Percentiles rank a stretch among this genome's conserved stretches.
Conservation (phyloP, 2,797 vertebrate genomes). For the Parotocinclus haroldoi region DNA sequence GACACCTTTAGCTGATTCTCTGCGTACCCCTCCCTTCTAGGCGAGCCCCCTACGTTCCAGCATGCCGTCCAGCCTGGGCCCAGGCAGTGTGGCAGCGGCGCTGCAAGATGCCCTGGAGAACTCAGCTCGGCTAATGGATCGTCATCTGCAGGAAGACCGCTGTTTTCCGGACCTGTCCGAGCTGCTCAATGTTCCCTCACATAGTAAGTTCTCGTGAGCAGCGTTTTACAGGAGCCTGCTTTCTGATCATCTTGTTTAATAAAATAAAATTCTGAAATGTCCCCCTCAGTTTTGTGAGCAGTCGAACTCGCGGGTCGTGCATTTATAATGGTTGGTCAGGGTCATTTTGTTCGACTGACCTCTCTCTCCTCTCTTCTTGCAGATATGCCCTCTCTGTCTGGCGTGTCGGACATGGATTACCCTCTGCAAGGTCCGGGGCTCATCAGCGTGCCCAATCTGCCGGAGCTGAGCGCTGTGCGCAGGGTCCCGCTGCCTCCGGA, state of each 20-base stretch:
- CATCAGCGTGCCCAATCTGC: constrained; percentile 85
- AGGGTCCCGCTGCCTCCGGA: constrained; percentile 93
- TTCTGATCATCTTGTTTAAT: no score
- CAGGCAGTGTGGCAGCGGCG: constrained; percentile 67
- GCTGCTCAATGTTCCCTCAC: constrained; percentile 81
- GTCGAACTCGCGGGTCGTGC: no score
- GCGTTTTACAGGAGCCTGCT: no score
- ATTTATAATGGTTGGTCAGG: no score
- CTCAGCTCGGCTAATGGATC: constrained; percentile 83
- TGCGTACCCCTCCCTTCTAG: not conserved
- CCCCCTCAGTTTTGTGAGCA: no score
- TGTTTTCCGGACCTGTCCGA: constrained; percentile 91
- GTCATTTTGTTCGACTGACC: no score
- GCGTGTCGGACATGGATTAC: constrained; percentile 97
- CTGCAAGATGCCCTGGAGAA: constrained; percentile 82
- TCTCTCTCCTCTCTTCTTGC: constrained; percentile 29
- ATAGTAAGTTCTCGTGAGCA: constrained; percentile 78
- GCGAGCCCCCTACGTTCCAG: not conserved
- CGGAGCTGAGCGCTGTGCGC: constrained; percentile 87
- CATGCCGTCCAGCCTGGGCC: constrained; percentile 80
- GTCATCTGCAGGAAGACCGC: constrained; percentile 86
- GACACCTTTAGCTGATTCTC: no score
- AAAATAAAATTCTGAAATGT: no score
- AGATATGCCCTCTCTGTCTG: constrained; percentile 91
- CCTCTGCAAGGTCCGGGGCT: constrained; percentile 90